These are phyloP conservation scores for Trichopoda pennipes DNA, from an alignment of 2,888 invertebrate genomes.

Conservation along the genomic window DNA sequence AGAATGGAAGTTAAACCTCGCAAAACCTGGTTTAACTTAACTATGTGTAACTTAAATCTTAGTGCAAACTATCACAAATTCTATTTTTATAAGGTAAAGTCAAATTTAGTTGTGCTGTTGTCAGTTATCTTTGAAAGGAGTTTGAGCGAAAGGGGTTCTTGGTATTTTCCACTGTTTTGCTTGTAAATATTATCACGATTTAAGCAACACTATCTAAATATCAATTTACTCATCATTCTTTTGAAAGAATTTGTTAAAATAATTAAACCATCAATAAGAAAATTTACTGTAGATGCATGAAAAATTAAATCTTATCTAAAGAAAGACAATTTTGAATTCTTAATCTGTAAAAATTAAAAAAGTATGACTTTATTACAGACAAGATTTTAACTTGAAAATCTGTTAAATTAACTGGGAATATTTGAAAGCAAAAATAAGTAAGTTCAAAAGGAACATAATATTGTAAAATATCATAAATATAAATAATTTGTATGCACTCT, in stretches of 20 bases:
- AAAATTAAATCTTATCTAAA: conserved; percentile 26
- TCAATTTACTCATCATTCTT: neutral
- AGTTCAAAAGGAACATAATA: neutral
- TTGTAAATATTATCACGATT: too few species aligned
- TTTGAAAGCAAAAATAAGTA: neutral
- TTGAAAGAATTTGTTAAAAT: neutral
- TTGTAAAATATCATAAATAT: neutral
- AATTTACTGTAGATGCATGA: conserved; percentile 22
- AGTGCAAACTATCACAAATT: too few species aligned
- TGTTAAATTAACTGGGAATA: neutral
- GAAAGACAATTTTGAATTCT: conserved; percentile 26
- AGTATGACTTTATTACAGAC: conserved; percentile 48
- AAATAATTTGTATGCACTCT: neutral
- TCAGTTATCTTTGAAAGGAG: neutral
- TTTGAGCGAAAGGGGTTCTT: too few species aligned
- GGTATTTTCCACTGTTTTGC: neutral
- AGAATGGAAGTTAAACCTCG: too few species aligned
- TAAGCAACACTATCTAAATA: too few species aligned
- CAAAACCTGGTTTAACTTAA: neutral
- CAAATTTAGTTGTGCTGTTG: neutral
- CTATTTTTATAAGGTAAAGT: too few species aligned
- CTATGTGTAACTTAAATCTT: neutral
- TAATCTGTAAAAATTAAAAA: conserved; percentile 50
- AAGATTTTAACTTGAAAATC: conserved; percentile 27
- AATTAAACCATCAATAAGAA: conserved; percentile 11